Conservation (phyloP, 2,888 invertebrate genomes). For the Rhagonycha fulva region DNA sequence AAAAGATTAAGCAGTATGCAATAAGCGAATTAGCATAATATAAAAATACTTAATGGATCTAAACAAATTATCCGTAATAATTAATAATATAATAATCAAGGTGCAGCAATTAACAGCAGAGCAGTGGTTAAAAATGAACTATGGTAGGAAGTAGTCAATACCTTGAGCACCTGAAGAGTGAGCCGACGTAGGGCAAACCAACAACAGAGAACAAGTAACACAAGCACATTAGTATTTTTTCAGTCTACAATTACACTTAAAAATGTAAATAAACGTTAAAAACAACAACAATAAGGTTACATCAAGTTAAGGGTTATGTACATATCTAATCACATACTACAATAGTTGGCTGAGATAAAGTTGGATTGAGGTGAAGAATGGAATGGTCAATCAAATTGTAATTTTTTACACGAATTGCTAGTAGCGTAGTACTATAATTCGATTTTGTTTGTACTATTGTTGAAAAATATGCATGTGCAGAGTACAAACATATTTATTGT, state of each 20-base stretch:
- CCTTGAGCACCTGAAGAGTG: constrained; percentile 60
- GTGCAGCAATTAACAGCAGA: constrained; percentile 31
- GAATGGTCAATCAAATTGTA: neutral
- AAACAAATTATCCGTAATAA: neutral
- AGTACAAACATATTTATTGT: neutral
- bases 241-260: constrained; percentile 21
- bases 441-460: neutral
- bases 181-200: constrained; percentile 55
- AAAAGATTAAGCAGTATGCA: neutral
- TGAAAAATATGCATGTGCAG: neutral
- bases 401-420: neutral
- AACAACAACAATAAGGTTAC: constrained; percentile 12
- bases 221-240: constrained; percentile 53
- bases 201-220: constrained; percentile 56
- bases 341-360: neutral
- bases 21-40: neutral
- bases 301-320: constrained; percentile 3
- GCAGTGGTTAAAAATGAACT: constrained; percentile 43
- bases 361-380: neutral
- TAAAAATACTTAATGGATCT: neutral
- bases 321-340: neutral
- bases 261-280: constrained; percentile 32
- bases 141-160: constrained; percentile 44
- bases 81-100: neutral
- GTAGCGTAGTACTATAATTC: neutral